These are phyloP conservation scores for Bacillus rossius DNA, from an alignment of 1,140 invertebrate species.

Conservation along the genomic window DNA sequence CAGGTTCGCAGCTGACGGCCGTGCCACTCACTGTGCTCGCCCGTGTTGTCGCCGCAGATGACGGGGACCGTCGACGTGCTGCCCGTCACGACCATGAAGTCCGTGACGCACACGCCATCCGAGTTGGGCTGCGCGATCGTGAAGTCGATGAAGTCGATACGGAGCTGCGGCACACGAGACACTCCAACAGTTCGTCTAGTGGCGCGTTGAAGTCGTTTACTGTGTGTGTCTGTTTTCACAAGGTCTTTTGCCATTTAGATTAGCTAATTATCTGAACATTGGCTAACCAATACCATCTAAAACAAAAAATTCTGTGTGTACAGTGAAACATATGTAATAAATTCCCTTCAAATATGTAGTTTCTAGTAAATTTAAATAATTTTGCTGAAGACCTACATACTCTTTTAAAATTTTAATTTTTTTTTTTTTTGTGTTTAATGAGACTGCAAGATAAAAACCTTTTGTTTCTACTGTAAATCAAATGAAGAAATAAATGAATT, in stretches of 20 bases:
- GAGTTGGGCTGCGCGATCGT: constrained; percentile 63
- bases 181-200: neutral
- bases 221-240: neutral
- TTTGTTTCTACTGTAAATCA: too few relatives aligned
- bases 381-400: too few relatives aligned
- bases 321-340: too few relatives aligned
- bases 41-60: constrained; percentile 75
- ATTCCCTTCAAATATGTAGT: too few relatives aligned
- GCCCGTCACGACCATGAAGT: constrained; percentile 63
- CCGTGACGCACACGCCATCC: constrained; percentile 62
- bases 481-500: too few relatives aligned
- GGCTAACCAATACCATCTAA: neutral
- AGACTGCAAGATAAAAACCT: too few relatives aligned
- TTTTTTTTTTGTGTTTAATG: too few relatives aligned
- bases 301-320: too few relatives aligned
- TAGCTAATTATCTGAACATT: neutral
- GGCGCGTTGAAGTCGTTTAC: neutral
- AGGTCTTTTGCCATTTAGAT: neutral
- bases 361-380: too few relatives aligned
- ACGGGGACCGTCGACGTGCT: constrained; percentile 56
- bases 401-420: too few relatives aligned
- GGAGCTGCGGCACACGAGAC: constrained; percentile 49
- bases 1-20: too few relatives aligned
- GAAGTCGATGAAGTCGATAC: constrained; percentile 71
- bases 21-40: constrained; percentile 57